Percentiles rank a stretch among this genome's conserved stretches.
phyloP scores from a whole-genome alignment of 2,113 vertebrate genomes.

The Paradoxurus hermaphroditus region DNA sequence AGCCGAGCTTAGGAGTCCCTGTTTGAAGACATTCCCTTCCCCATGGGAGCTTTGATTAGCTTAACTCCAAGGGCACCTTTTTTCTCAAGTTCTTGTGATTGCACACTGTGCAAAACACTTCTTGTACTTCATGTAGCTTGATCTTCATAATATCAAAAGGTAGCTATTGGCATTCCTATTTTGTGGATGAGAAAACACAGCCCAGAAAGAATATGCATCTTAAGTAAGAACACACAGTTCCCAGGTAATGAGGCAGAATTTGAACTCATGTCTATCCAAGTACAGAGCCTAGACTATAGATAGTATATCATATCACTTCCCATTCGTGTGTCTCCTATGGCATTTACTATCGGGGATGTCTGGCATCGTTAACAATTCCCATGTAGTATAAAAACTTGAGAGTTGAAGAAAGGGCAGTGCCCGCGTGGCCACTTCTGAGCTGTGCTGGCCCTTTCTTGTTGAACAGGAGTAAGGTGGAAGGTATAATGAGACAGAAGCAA shows the following conservation, averaged over 20 bases:
- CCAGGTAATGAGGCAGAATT: accelerated
- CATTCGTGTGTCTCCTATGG: neutral
- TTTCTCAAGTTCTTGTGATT: neutral
- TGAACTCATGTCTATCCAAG: neutral
- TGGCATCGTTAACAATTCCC: neutral
- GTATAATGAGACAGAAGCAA: neutral
- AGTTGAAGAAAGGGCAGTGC: neutral
- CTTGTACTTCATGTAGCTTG: neutral
- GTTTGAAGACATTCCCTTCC: neutral
- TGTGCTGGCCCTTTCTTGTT: neutral
- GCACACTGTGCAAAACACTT: neutral
- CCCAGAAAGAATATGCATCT: neutral
- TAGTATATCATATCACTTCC: accelerated
- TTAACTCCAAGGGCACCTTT: neutral
- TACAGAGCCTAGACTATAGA: neutral
- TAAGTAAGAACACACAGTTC: neutral
- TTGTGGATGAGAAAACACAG: neutral
- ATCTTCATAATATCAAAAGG: neutral
- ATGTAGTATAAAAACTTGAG: neutral
- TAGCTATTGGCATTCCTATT: neutral
- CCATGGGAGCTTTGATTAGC: neutral
- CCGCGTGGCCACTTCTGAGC: accelerated
- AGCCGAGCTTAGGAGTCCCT: too few species aligned
- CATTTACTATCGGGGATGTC: too few species aligned
- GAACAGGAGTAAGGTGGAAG: neutral